Conservation (phyloP, 2,113 vertebrate genomes). For the Solea senegalensis region DNA sequence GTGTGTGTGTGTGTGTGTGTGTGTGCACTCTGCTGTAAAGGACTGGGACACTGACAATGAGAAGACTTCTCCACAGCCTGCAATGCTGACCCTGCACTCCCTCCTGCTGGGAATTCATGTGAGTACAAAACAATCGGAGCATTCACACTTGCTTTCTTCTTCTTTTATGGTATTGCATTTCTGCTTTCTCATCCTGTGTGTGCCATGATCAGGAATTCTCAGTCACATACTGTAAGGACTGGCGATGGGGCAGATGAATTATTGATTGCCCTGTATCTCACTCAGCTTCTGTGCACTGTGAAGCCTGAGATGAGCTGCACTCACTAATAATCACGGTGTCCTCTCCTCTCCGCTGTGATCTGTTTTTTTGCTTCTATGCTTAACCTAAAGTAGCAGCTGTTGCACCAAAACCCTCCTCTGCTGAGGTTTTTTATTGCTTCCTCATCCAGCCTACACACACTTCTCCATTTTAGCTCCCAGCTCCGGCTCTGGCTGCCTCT, state of each 20-base stretch:
- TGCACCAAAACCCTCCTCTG: slow-evolving; percentile 26
- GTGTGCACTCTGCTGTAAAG: slow-evolving; percentile 53
- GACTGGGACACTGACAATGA: slow-evolving; percentile 68
- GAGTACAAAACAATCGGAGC: slow-evolving; percentile 64
- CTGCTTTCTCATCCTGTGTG: slow-evolving; percentile 45
- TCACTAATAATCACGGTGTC: neutral
- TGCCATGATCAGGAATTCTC: slow-evolving; percentile 30
- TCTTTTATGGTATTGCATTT: slow-evolving; percentile 29
- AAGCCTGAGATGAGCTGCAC: slow-evolving; percentile 22
- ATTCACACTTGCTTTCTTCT: slow-evolving; percentile 3
- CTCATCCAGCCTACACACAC: slow-evolving; percentile 62
- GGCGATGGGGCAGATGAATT: slow-evolving; percentile 61
- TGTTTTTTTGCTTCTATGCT: neutral
- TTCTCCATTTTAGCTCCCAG: slow-evolving; percentile 70
- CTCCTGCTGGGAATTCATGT: slow-evolving; percentile 69
- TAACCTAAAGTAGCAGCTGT: slow-evolving; percentile 25
- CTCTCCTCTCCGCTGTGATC: neutral
- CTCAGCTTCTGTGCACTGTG: slow-evolving; percentile 46
- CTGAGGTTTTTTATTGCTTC: slow-evolving; percentile 57
- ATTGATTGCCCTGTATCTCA: slow-evolving; percentile 57
- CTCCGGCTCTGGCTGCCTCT: slow-evolving; percentile 41
- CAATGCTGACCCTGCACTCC: slow-evolving; percentile 68
- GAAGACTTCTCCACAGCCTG: slow-evolving; percentile 35
- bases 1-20: no score
- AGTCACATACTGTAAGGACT: slow-evolving; percentile 33